Percentiles rank a stretch among this genome's conserved stretches.
These are phyloP conservation scores for Drosophila bipectinata DNA, from an alignment of 1,140 invertebrate genomes.

Conservation along the genomic window DNA sequence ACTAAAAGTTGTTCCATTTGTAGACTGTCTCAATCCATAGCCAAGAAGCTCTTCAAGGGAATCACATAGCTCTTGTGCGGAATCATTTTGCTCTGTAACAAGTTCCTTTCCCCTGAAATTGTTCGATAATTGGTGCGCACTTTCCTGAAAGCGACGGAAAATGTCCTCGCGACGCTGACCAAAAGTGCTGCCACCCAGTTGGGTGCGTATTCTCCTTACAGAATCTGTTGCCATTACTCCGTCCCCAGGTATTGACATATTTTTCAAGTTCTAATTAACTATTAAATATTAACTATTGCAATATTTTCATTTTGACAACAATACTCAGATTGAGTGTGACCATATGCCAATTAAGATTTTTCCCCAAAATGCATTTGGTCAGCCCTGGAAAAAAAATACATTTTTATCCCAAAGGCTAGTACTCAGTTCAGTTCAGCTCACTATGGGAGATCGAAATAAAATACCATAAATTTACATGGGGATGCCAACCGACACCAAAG, in stretches of 20 bases:
- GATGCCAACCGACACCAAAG: no score
- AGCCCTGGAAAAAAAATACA: no score
- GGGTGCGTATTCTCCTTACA: conserved; percentile 17
- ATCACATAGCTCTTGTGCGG: conserved; percentile 85
- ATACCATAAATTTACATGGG: no score
- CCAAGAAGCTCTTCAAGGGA: conserved; percentile 87
- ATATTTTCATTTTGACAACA: conserved; percentile 44
- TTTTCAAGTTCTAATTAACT: conserved; percentile 17
- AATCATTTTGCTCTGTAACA: conserved; percentile 91
- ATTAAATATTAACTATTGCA: conserved; percentile 3
- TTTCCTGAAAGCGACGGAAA: conserved; percentile 75
- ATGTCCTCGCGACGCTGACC: conserved; percentile 76
- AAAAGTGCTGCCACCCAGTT: conserved; percentile 64
- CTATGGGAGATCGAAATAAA: no score
- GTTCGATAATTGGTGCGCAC: conserved; percentile 89
- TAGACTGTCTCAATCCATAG: conserved; percentile 86
- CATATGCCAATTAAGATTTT: no score
- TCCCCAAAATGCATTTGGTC: no score
- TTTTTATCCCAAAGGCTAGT: no score
- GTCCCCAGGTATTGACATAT: conserved; percentile 62
- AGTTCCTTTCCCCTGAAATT: conserved; percentile 92
- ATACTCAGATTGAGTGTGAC: no score
- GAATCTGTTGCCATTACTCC: conserved; percentile 36
- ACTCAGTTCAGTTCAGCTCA: no score
- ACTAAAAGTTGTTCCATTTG: conserved; percentile 30